These are phyloP conservation scores for Sparidentex hasta DNA, from an alignment of 2,797 vertebrate species.

Conservation along the genomic window DNA sequence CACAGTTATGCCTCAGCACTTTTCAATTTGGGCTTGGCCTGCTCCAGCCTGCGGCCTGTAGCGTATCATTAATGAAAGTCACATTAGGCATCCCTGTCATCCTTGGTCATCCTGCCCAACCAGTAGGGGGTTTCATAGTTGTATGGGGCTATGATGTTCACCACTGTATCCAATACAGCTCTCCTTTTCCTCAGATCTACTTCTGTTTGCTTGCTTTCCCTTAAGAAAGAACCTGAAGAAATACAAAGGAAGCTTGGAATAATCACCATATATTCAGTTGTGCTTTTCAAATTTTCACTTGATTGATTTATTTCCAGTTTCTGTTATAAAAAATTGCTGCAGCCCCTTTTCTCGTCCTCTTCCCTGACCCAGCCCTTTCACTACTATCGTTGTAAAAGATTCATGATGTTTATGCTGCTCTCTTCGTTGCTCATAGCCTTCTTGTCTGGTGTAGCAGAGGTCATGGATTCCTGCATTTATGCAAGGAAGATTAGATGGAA, in stretches of 20 bases:
- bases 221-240: neutral
- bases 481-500: conserved; percentile 54
- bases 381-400: conserved; percentile 51
- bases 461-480: conserved; percentile 53
- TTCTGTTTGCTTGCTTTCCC: conserved; percentile 20
- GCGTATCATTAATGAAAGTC: conserved; percentile 81
- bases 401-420: conserved; percentile 51
- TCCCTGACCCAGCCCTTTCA: conserved; percentile 27
- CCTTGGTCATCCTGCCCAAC: conserved; percentile 63
- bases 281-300: conserved; percentile 16
- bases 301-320: conserved; percentile 42
- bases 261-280: conserved; percentile 2
- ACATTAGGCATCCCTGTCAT: conserved; percentile 77
- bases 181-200: conserved; percentile 15
- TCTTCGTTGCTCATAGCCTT: conserved; percentile 36
- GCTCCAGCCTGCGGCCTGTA: conserved; percentile 74
- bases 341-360: conserved; percentile 34
- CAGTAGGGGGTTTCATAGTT: conserved; percentile 57
- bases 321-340: conserved; percentile 38
- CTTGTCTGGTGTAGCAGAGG: conserved; percentile 37
- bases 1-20: conserved; percentile 84
- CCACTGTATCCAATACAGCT: conserved; percentile 27
- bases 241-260: conserved; percentile 30
- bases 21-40: conserved; percentile 84
- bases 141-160: conserved; percentile 57